These are phyloP conservation scores for Mustela lutreola DNA, from an alignment of 2,113 vertebrate genomes.

Conservation along the genomic window DNA sequence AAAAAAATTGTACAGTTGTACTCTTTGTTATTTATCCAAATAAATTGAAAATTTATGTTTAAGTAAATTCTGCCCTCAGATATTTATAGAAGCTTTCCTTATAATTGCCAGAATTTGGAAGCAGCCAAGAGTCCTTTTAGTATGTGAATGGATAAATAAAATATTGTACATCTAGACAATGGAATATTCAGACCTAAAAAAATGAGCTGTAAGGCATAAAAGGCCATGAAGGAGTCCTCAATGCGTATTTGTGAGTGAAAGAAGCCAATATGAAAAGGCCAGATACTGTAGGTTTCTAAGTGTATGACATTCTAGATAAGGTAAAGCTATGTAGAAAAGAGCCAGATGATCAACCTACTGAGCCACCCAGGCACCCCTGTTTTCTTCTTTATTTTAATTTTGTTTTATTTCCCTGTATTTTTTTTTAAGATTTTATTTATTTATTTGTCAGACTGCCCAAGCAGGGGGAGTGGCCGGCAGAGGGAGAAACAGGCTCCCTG, in stretches of 20 bases:
- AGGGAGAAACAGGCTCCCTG: no score
- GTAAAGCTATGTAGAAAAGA: neutral
- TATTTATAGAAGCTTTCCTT: neutral
- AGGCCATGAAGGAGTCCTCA: neutral
- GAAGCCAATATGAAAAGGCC: neutral
- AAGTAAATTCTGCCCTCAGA: neutral
- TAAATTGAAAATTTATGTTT: neutral
- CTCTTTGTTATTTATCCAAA: neutral
- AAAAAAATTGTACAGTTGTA: neutral
- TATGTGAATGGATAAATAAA: neutral
- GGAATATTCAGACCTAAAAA: neutral
- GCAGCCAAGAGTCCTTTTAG: neutral
- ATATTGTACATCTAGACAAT: neutral
- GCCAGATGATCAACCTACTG: neutral
- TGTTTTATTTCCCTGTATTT: neutral
- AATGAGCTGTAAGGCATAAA: neutral
- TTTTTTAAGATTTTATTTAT: no score
- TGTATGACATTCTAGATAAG: neutral
- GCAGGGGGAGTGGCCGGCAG: no score
- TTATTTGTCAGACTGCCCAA: no score
- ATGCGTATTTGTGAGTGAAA: neutral
- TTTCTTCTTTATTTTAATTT: neutral
- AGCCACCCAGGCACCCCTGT: neutral
- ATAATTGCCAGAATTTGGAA: neutral
- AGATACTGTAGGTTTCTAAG: neutral